Percentiles rank a stretch among this genome's conserved stretches.
Conservation (phyloP, 2,113 vertebrate genomes). For the Phylloscopus whistleri region DNA sequence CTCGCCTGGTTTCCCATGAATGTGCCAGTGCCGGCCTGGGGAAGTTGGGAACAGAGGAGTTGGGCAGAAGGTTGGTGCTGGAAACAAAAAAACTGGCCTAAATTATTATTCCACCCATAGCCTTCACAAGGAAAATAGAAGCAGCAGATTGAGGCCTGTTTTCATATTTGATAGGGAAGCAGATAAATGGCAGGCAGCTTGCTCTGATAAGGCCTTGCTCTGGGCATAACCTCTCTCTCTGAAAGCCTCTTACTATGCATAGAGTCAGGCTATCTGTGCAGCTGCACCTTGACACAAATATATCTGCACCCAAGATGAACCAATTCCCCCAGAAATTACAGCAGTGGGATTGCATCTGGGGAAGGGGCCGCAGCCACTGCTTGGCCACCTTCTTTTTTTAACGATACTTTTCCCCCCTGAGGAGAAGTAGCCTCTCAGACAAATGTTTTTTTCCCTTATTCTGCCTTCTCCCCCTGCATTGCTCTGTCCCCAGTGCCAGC, state of each 20-base stretch:
- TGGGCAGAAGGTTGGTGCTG: slow-evolving; percentile 71
- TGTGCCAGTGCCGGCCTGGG: background rate
- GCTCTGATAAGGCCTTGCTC: slow-evolving; percentile 97
- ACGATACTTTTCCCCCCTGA: background rate
- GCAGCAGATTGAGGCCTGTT: slow-evolving; percentile 86
- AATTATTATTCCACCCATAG: slow-evolving; percentile 85
- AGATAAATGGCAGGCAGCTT: slow-evolving; percentile 97
- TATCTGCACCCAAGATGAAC: slow-evolving; percentile 89
- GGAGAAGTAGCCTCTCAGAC: background rate
- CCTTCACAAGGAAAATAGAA: slow-evolving; percentile 84
- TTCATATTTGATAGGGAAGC: slow-evolving; percentile 91
- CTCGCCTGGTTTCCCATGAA: rapidly evolving
- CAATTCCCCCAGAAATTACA: slow-evolving; percentile 87
- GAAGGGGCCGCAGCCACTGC: slow-evolving; percentile 63
- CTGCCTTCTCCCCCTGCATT: background rate
- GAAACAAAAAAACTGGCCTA: slow-evolving; percentile 75
- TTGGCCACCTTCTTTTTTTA: background rate
- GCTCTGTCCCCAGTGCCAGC: background rate
- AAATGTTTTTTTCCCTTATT: background rate
- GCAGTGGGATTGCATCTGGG: slow-evolving; percentile 82
- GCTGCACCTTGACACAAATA: slow-evolving; percentile 99
- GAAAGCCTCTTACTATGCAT: slow-evolving; percentile 99
- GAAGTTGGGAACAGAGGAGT: slow-evolving; percentile 40
- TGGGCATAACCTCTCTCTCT: slow-evolving; percentile 89
- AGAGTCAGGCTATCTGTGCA: slow-evolving; percentile 99